Base-by-base conservation (phyloP, 2,797 vertebrate genomes). In the Muscicapa striata region DNA sequence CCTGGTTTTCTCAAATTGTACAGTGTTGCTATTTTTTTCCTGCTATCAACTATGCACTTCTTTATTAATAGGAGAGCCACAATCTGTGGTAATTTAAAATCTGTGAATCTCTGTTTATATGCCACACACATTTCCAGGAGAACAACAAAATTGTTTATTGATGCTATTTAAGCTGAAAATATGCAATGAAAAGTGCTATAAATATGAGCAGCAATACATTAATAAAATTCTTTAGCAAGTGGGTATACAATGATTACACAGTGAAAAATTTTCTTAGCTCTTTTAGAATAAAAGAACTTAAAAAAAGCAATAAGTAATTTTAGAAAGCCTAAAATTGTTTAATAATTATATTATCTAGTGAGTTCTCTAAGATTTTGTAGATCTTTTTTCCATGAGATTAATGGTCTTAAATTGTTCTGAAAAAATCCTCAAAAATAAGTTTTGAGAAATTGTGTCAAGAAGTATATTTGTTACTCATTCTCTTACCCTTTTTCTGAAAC, bases 21-120 rank as follows among this genome's bases (percentile, higher is more conserved):
- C 67, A 68, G 1, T 0, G 0, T 32, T 43, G 6, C 1, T 36
- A 8, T 66, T 82, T 46, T 79, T 48, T 52, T 38, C 6, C 6
- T 72, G 1, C 7, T 67, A 18, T 45, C 21, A 84, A 5, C 2
- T 72, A 7, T 24, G 9, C 3, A n/a, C 5, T 79, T 73, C 43
- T 62, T 91, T 45, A 79, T 49, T 75, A 66, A 72, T 64, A 49
- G 8, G 11, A 66, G 5, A 87, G 11, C 8, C 89, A 46, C 52
- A 49, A 24, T 59, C 15, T 58, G 15, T 68, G n/a, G 19, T 54
- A 73, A 80, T 73, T 51, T 26, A 66, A 82, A 79, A 66, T 34
- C 34, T 52, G 20, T 2, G n/a, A 64, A 80, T 45, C 18, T 49
- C 16, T 54, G 29, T 51, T 72, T 80, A 52, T 3, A 29, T 49